Evolutionary conservation across 2,113 vertebrate species (phyloP), one percentile per base, ranked within the genome.

Genomic region (Brevimyrus niger): DNA sequence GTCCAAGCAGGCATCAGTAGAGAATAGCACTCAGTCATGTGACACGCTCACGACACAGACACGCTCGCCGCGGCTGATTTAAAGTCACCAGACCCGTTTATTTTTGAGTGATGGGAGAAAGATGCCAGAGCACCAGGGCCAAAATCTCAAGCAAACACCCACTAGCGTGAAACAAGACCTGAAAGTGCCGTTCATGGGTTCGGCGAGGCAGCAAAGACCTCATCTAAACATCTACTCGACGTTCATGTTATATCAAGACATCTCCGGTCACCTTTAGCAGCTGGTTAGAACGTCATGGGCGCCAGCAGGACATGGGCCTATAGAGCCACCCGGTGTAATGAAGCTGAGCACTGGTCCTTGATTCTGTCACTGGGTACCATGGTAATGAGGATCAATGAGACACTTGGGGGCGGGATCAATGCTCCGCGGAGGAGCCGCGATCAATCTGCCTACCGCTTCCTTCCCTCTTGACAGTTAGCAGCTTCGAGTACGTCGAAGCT

Each of bases 381-480:
- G 89, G 87, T 89, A 89, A 88, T 88, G 89, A 89, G 91, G 91
- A 93, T 92, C 91, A 90, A 93, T 92, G 91, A 53, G 73, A 85
- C 89, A 92, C 88, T 90, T 89, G 83, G 42, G 80, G 86, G 86
- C 23, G 55, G 69, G 91, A 92, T 92, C 92, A 87, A 93, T 93
- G 89, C 82, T 69, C 76, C 46, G 88, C n/a, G 31, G 90, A 91
- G 90, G 90, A 92, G 90, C 90, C 88, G 58, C 51, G 53, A 91
- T 93, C 91, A 73, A 92, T 92, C 50, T 50, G 90, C 76, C 90
- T 73, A 84, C 13, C 85, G 86, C 89, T 90, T 47, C 55, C n/a
- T 88, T 88, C 88, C 61, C 83, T 17, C 38, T 87, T 90, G 13
- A 76, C 92, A 90, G 91, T 93, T 94, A 93, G 91, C 91, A 92